A percentile compares a stretch with the other conserved stretches of the same genome.
Evolutionary conservation across 2,113 vertebrate species (phyloP).

Genomic region (Actenoides lindsayi): DNA sequence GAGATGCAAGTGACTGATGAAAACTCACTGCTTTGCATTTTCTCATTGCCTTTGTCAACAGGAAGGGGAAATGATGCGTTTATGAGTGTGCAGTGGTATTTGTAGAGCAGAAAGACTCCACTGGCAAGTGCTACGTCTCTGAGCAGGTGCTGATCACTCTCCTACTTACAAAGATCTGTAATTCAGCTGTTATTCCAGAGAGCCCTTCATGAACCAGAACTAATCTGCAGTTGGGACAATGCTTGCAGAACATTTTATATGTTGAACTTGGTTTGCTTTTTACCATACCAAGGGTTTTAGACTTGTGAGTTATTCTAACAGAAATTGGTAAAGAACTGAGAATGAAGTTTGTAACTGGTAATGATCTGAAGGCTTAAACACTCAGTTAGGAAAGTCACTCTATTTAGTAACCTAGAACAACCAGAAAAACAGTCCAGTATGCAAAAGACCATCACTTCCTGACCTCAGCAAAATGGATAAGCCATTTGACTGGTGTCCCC

Average conservation of each 20-base stretch:
- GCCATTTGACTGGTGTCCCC: background rate
- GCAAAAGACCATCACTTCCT: background rate
- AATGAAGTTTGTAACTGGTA: background rate
- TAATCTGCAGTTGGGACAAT: background rate
- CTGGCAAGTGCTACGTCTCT: background rate
- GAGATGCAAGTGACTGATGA: background rate
- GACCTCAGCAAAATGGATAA: background rate
- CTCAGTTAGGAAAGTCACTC: background rate
- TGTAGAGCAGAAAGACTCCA: background rate
- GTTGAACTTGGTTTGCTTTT: background rate
- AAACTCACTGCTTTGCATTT: slow-evolving; percentile 4
- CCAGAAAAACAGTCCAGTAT: background rate
- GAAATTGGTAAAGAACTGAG: background rate
- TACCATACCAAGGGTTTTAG: background rate
- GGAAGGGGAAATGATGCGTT: background rate
- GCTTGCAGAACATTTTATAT: background rate
- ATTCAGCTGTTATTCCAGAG: slow-evolving; percentile 11
- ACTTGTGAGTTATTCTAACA: background rate
- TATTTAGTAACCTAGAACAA: background rate
- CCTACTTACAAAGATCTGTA: background rate
- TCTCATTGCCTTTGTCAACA: background rate
- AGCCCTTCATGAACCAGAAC: background rate
- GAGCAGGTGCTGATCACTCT: slow-evolving; percentile 17
- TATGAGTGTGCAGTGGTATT: background rate
- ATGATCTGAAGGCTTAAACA: background rate